Evolutionary conservation across 2,113 vertebrate genomes (phyloP).

Genomic region (Recurvirostra avosetta): DNA sequence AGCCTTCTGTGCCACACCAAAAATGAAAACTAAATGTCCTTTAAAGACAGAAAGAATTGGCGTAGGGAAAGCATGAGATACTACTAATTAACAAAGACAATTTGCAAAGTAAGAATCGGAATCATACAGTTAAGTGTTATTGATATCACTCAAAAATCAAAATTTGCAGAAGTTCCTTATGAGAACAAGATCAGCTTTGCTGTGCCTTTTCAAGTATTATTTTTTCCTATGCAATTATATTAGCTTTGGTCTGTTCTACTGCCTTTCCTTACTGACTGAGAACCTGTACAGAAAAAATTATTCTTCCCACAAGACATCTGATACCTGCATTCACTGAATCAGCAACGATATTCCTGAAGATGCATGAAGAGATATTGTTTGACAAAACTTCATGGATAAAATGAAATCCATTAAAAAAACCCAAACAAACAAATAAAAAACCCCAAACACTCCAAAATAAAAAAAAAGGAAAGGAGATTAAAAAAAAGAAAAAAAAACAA

Average conservation of each 20-base stretch:
- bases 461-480: neutral
- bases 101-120: neutral
- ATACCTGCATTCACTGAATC: neutral
- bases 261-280: neutral
- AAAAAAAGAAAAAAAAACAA: no score
- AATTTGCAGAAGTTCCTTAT: neutral
- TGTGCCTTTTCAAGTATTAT: neutral
- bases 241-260: neutral
- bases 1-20: neutral
- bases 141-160: neutral
- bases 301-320: neutral
- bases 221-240: neutral
- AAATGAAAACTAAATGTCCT: neutral
- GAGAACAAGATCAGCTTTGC: neutral
- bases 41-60: neutral
- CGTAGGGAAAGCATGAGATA: neutral
- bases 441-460: neutral
- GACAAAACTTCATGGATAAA: neutral
- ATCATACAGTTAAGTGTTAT: neutral
- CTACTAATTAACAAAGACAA: neutral
- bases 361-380: neutral
- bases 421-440: no score
- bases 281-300: neutral
- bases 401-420: neutral
- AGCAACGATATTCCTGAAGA: neutral